Conservation (phyloP, 2,113 vertebrate genomes). For the Poicephalus gulielmi region DNA sequence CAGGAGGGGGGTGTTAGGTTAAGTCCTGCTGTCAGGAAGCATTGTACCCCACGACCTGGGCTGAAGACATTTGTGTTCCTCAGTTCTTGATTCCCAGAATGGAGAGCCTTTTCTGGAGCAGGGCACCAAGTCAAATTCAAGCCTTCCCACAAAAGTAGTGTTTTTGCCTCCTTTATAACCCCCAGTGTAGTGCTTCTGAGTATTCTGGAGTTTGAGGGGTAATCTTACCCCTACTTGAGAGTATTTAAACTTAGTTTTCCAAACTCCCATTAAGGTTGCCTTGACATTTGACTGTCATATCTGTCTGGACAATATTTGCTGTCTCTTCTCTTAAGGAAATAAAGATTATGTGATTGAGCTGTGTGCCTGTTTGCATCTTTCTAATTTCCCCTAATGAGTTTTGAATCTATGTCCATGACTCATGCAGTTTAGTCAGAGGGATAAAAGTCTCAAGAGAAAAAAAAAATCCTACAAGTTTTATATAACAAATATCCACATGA, state of each 20-base stretch:
- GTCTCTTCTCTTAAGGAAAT: not conserved
- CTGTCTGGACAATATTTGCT: not conserved
- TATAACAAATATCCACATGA: not conserved
- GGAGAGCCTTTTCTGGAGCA: not conserved
- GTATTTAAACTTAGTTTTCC: not conserved
- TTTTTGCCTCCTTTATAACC: not conserved
- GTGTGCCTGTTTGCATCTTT: not conserved
- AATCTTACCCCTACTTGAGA: not conserved
- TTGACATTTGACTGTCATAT: not conserved
- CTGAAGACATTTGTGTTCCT: not conserved
- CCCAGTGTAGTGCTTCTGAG: not conserved
- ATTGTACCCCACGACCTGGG: not conserved
- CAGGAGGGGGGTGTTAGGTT: not conserved
- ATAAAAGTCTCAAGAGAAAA: not conserved
- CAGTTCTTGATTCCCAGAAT: not conserved
- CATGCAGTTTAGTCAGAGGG: not conserved
- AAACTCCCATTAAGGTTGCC: not conserved
- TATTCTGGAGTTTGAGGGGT: not conserved
- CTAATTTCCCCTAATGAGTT: not conserved
- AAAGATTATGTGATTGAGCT: not conserved
- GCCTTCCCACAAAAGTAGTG: not conserved
- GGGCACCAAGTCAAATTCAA: not conserved
- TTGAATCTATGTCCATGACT: not conserved
- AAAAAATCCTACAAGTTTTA: not conserved
- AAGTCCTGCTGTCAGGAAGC: not conserved